These are phyloP conservation scores for Karalla daura DNA, from an alignment of 2,797 vertebrate species.

Conservation along the genomic window DNA sequence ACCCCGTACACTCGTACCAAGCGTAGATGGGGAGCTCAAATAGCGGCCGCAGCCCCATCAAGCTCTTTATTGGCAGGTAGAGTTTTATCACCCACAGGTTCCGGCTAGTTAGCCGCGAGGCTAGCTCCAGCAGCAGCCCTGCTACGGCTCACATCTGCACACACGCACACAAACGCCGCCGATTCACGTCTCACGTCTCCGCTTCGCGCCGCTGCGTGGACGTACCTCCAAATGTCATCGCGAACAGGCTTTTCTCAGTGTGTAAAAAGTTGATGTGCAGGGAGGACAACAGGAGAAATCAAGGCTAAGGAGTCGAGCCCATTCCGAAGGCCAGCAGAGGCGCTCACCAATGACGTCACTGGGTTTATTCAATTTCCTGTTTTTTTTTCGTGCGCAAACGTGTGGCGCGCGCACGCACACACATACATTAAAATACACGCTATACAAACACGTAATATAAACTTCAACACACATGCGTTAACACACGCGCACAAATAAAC, in stretches of 20 bases:
- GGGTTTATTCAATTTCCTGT: slow-evolving; percentile 66
- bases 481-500: no score
- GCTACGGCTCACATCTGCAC: slow-evolving; percentile 48
- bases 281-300: slow-evolving; percentile 73
- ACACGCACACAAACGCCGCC: slow-evolving; percentile 25
- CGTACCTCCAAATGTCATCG: slow-evolving; percentile 85
- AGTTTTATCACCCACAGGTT: slow-evolving; percentile 34
- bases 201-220: not conserved
- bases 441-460: not conserved
- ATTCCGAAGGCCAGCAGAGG: slow-evolving; percentile 85
- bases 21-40: not conserved
- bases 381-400: slow-evolving; percentile 8
- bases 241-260: slow-evolving; percentile 58
- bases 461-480: no score
- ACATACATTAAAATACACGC: no score
- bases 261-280: slow-evolving; percentile 59
- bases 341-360: slow-evolving; percentile 85
- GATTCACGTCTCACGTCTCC: not conserved
- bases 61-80: not conserved
- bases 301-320: slow-evolving; percentile 82
- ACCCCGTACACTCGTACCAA: not conserved
- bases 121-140: slow-evolving; percentile 64
- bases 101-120: slow-evolving; percentile 66
- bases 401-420: no score
- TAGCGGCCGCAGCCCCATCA: not conserved